Conservation (phyloP, 2,113 vertebrate genomes). For the Eulemur macaco region DNA sequence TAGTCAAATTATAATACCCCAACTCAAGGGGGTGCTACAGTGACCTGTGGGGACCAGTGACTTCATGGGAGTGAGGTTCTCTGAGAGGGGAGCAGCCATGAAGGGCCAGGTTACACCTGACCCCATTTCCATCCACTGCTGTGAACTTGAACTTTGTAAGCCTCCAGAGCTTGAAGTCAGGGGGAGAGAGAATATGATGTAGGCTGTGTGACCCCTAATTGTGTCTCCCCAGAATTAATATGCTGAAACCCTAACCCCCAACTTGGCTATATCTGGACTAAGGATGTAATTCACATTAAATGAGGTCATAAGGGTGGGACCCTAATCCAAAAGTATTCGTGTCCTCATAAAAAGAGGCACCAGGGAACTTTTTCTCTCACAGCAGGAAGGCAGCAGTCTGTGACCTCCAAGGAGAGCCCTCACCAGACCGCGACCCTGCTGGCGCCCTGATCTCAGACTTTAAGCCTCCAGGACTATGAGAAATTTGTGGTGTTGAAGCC, state of each 20-base stretch:
- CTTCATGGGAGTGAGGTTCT: neutral
- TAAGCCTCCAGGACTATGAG: too few species aligned
- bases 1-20: neutral
- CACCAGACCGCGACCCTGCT: neutral
- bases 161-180: neutral
- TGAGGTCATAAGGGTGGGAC: neutral
- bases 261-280: neutral
- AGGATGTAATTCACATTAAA: neutral
- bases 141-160: neutral
- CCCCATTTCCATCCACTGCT: neutral
- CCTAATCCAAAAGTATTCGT: neutral
- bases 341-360: neutral
- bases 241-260: neutral
- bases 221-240: too few species aligned
- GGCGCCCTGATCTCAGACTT: too few species aligned
- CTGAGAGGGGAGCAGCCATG: neutral
- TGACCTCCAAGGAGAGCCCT: neutral
- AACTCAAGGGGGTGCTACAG: neutral
- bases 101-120: neutral
- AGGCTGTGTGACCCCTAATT: neutral
- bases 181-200: neutral
- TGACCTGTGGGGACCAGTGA: neutral
- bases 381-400: neutral
- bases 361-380: neutral
- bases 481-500: neutral